Evolutionary conservation across 2,888 invertebrate genomes (phyloP).

Genomic region (Caenorhabditis uteleia): DNA sequence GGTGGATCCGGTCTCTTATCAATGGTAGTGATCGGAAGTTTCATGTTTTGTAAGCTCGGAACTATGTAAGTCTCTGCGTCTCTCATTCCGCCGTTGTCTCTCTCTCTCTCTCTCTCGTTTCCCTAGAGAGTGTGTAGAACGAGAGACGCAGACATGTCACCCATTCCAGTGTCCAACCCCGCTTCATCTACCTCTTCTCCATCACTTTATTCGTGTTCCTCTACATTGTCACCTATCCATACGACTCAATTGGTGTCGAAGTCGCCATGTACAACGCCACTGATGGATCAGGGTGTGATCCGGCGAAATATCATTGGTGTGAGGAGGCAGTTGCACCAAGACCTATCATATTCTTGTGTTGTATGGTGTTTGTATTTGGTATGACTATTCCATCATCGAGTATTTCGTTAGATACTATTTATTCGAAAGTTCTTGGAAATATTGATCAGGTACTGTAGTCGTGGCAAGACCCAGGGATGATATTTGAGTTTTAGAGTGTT

Average conservation of each 20-base stretch:
- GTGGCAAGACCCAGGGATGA: neutral
- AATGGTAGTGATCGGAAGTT: conserved; percentile 32
- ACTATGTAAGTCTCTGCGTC: conserved; percentile 25
- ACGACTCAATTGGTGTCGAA: conserved; percentile 42
- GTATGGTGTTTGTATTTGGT: conserved; percentile 43
- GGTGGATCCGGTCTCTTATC: conserved; percentile 33
- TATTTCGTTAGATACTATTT: conserved; percentile 39
- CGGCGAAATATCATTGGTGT: conserved; percentile 37
- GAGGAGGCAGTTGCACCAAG: conserved; percentile 23
- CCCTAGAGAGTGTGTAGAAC: too few relatives aligned
- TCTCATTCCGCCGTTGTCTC: too few relatives aligned
- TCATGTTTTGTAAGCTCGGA: conserved; percentile 37
- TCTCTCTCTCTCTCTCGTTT: too few relatives aligned
- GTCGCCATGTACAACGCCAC: conserved; percentile 35
- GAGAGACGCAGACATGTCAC: too few relatives aligned
- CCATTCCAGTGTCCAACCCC: conserved; percentile 25
- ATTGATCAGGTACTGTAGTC: conserved; percentile 41
- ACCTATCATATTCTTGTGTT: conserved; percentile 40
- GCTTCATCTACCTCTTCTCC: conserved; percentile 23
- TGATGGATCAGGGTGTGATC: conserved; percentile 35
- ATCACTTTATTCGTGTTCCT: conserved; percentile 38
- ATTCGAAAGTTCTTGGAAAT: conserved; percentile 37
- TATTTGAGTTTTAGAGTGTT: conserved; percentile 27
- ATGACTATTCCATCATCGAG: conserved; percentile 30
- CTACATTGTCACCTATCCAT: conserved; percentile 56